These are phyloP conservation scores for Villa cingulata DNA, from an alignment of 2,888 invertebrate species.

Conservation along the genomic window DNA sequence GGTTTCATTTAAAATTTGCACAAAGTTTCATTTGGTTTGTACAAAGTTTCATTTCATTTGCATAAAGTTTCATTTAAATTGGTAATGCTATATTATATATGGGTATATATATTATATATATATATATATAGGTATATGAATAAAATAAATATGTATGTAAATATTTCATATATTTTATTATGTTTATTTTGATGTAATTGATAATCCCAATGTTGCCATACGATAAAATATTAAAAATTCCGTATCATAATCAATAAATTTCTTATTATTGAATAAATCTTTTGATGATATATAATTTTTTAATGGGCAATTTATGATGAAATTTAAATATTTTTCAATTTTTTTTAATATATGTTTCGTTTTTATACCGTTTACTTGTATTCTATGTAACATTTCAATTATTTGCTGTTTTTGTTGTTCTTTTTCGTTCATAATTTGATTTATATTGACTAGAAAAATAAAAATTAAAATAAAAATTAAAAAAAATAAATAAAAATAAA, in stretches of 20 bases:
- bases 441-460: constrained; percentile 29
- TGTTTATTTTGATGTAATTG: too few species aligned
- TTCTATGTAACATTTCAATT: constrained; percentile 27
- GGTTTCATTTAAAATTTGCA: too few species aligned
- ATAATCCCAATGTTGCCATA: constrained; percentile 26
- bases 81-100: too few species aligned
- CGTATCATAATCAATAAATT: constrained; percentile 28
- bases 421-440: constrained; percentile 20
- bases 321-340: constrained; percentile 24
- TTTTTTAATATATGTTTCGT: constrained; percentile 23
- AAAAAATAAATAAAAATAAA: constrained; percentile 10
- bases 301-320: constrained; percentile 28
- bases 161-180: too few species aligned
- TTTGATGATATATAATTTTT: constrained; percentile 26
- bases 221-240: constrained; percentile 37
- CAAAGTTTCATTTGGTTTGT: too few species aligned
- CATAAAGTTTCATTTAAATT: too few species aligned
- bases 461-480: constrained; percentile 4
- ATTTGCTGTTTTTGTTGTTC: constrained; percentile 28
- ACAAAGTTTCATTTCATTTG: too few species aligned
- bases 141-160: too few species aligned
- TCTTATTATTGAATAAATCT: constrained; percentile 25
- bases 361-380: constrained; percentile 23
- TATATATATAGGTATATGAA: too few species aligned
- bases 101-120: too few species aligned